These are phyloP conservation scores for Cyprinella venusta DNA, from an alignment of 2,797 vertebrate genomes.

Conservation along the genomic window DNA sequence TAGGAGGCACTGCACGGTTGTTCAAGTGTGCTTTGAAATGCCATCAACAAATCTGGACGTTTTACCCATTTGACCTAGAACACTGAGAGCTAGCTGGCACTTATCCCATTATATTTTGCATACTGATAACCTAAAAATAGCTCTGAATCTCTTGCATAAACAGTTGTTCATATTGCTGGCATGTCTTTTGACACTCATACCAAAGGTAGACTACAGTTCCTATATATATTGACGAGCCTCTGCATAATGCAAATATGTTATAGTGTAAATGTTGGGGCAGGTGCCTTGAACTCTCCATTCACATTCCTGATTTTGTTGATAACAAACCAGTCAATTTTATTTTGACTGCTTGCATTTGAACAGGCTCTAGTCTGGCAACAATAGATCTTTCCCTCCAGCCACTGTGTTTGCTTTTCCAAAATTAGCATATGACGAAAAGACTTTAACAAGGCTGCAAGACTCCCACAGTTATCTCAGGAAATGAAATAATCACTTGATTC, in stretches of 20 bases:
- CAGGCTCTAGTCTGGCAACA: constrained; percentile 58
- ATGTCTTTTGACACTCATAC: constrained; percentile 18
- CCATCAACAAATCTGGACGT: constrained; percentile 38
- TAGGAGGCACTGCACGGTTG: constrained; percentile 41
- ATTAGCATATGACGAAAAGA: constrained; percentile 64
- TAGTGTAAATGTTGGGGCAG: constrained; percentile 46
- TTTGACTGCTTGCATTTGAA: constrained; percentile 63
- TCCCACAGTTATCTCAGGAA: constrained; percentile 64
- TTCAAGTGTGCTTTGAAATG: constrained; percentile 46
- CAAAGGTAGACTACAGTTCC: background rate
- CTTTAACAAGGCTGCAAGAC: constrained; percentile 58
- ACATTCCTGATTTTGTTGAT: constrained; percentile 60
- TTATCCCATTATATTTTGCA: constrained; percentile 44
- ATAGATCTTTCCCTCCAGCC: constrained; percentile 57
- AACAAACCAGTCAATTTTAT: constrained; percentile 57
- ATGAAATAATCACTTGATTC: constrained; percentile 65
- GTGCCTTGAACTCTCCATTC: constrained; percentile 55
- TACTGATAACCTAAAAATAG: constrained; percentile 44
- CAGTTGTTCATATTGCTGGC: background rate
- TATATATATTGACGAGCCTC: constrained; percentile 11
- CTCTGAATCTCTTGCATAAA: constrained; percentile 12
- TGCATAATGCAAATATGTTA: constrained; percentile 41
- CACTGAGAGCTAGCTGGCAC: constrained; percentile 24
- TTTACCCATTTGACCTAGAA: constrained; percentile 38
- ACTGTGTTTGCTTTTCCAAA: constrained; percentile 60